Evolutionary conservation across 2,797 vertebrate genomes (phyloP).

Genomic region (Betta splendens): DNA sequence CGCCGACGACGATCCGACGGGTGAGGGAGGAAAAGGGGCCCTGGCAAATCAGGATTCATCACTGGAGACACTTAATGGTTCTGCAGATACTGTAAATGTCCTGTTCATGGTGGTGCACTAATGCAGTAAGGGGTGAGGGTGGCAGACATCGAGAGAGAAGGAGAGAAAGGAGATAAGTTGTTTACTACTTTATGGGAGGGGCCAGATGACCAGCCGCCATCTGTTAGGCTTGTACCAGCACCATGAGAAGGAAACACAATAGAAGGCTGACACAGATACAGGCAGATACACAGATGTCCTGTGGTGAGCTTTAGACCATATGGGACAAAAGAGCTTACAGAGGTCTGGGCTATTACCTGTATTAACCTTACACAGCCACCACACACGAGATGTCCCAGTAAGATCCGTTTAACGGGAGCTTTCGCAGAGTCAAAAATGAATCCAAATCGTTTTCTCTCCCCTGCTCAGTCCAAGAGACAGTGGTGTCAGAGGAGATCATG

Average conservation of each 20-base stretch:
- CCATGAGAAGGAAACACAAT: constrained; percentile 57
- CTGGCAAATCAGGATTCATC: too few relatives aligned
- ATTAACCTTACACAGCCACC: constrained; percentile 12
- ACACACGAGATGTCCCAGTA: constrained; percentile 20
- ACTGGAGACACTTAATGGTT: constrained; percentile 3
- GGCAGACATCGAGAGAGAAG: constrained; percentile 33
- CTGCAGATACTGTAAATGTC: constrained; percentile 2
- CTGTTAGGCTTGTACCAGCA: constrained; percentile 55
- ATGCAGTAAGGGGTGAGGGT: constrained; percentile 46
- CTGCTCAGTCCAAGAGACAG: constrained; percentile 91
- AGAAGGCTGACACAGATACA: constrained; percentile 58
- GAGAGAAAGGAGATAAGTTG: constrained; percentile 58
- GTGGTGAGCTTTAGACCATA: constrained; percentile 47
- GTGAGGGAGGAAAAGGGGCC: too few relatives aligned
- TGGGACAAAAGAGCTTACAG: constrained; percentile 61
- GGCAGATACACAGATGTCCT: constrained; percentile 46
- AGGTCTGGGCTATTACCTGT: constrained; percentile 53
- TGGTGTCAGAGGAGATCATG: constrained; percentile 98
- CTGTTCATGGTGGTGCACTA: constrained; percentile 24
- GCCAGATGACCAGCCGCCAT: constrained; percentile 62
- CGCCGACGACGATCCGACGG: constrained; percentile 93
- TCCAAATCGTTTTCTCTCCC: too few relatives aligned
- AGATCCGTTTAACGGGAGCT: constrained; percentile 8
- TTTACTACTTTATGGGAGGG: constrained; percentile 70
- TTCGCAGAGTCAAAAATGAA: constrained; percentile 12